Evolutionary conservation across 2,888 invertebrate species (phyloP), one percentile per base, ranked within the genome.

Genomic region (Theristus sp.): DNA sequence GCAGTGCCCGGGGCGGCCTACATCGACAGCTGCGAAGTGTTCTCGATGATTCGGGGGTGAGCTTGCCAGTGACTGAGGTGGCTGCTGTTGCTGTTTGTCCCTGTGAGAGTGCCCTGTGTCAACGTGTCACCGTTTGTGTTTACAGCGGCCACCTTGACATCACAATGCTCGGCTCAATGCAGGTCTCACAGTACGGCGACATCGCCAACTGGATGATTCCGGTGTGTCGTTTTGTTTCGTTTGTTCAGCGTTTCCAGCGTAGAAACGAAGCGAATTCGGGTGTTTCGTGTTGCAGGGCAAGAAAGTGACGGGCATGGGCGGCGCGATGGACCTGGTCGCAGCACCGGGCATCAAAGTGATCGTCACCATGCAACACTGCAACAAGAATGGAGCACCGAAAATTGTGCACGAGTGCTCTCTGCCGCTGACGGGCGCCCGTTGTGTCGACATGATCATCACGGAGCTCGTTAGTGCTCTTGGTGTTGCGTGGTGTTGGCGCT

Each of bases 121-220:
- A n/a, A n/a, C n/a, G n/a, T n/a, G n/a, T n/a, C n/a, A n/a, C n/a
- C n/a, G n/a, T n/a, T n/a, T 53, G 30, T 30, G 24, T 54, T 60
- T 60, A 78, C 72, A 85, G 85, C 3, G 94, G 96, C 0, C 98
- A 98, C 75, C 83, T 98, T 62, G 84, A 93, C 74, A 76, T 98
- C 66, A 96, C 98, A 0, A 87, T 99, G 67, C 81, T 99, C 53
- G 98, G 98, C 29, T 98, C 89, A 10, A 90, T 99, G 90, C 89
- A 99, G 79, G 96, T 99, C 0, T 94, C 96, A 0, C 83, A 84
- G 69, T 85, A 82, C 68, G 98, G 98, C 13, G 98, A 99, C 78
- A 79, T 98, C 66, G 96, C 98, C 20, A 99, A 98, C 74, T 99
- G 96, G 94, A 94, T 99, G 93, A 93, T 98, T 71, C 98, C 98